Conservation (phyloP, 1,140 invertebrate genomes). For the Drosophila pandora region DNA sequence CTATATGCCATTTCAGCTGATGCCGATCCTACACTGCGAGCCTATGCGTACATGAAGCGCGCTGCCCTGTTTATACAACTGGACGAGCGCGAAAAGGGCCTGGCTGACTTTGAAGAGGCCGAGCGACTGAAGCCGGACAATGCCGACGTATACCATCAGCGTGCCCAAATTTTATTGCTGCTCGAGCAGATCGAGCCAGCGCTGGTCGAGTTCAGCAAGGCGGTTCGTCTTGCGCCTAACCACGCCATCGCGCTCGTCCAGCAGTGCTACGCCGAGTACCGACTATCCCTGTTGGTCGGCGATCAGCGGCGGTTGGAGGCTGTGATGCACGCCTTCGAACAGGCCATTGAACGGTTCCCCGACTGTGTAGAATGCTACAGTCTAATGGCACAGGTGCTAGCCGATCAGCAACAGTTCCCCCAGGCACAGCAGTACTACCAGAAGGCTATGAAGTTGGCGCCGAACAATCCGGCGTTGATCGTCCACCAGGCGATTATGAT, state of each 20-base stretch:
- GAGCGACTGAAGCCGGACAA: slow-evolving; percentile 90
- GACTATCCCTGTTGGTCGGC: slow-evolving; percentile 86
- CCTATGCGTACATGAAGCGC: slow-evolving; percentile 96
- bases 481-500: slow-evolving; percentile 94
- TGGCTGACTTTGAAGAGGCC: slow-evolving; percentile 91
- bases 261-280: slow-evolving; percentile 93
- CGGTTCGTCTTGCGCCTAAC: slow-evolving; percentile 91
- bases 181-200: slow-evolving; percentile 92
- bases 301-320: slow-evolving; percentile 85
- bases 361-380: slow-evolving; percentile 93
- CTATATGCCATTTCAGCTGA: slow-evolving; percentile 72
- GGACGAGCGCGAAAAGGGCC: slow-evolving; percentile 89
- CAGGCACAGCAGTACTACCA: slow-evolving; percentile 92
- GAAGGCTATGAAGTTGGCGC: slow-evolving; percentile 92
- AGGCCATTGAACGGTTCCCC: slow-evolving; percentile 91
- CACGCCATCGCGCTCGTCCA: slow-evolving; percentile 94
- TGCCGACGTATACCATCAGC: slow-evolving; percentile 92
- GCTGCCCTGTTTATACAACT: slow-evolving; percentile 92
- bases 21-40: slow-evolving; percentile 87
- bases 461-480: slow-evolving; percentile 92
- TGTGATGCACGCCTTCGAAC: slow-evolving; percentile 89
- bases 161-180: slow-evolving; percentile 91
- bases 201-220: slow-evolving; percentile 92
- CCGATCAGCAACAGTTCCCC: slow-evolving; percentile 92
- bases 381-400: slow-evolving; percentile 92